Percentiles rank a stretch among this genome's conserved stretches.
Evolutionary conservation across 1,140 invertebrate genomes (phyloP).

Genomic region (Penaeus japonicus): DNA sequence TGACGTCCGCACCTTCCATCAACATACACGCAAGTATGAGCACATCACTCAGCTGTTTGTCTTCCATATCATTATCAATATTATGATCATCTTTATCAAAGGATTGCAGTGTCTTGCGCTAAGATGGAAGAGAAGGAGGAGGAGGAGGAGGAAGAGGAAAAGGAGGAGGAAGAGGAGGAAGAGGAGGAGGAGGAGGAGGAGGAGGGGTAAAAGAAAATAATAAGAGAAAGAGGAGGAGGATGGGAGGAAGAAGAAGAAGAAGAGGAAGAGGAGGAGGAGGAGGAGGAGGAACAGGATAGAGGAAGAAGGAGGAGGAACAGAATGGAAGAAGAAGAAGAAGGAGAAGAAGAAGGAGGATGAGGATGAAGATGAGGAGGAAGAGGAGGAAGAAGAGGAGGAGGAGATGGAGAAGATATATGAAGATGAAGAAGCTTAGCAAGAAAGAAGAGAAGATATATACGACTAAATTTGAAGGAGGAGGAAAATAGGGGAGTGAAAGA

Average conservation of each 20-base stretch:
- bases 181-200: background rate
- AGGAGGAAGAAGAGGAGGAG: background rate
- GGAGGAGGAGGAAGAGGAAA: background rate
- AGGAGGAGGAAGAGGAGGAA: background rate
- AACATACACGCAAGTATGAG: too few relatives aligned
- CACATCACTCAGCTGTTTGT: too few relatives aligned
- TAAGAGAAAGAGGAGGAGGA: background rate
- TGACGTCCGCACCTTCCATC: too few relatives aligned
- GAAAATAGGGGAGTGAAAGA: background rate
- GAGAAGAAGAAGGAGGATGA: background rate
- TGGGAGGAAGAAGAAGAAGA: background rate
- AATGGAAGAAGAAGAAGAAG: background rate
- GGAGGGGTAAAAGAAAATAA: background rate
- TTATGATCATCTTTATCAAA: too few relatives aligned
- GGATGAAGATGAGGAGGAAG: background rate
- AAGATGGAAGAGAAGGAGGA: background rate
- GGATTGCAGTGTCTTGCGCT: too few relatives aligned
- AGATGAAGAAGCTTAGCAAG: too few relatives aligned
- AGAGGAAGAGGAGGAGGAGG: background rate
- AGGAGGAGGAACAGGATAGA: background rate
- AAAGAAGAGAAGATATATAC: background rate
- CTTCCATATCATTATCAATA: too few relatives aligned
- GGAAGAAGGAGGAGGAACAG: background rate
- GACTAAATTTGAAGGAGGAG: too few relatives aligned
- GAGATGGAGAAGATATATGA: background rate